Percentiles rank a stretch among this genome's conserved stretches.
These are phyloP conservation scores for Aplocera efformata DNA, from an alignment of 2,888 invertebrate species.

Conservation along the genomic window DNA sequence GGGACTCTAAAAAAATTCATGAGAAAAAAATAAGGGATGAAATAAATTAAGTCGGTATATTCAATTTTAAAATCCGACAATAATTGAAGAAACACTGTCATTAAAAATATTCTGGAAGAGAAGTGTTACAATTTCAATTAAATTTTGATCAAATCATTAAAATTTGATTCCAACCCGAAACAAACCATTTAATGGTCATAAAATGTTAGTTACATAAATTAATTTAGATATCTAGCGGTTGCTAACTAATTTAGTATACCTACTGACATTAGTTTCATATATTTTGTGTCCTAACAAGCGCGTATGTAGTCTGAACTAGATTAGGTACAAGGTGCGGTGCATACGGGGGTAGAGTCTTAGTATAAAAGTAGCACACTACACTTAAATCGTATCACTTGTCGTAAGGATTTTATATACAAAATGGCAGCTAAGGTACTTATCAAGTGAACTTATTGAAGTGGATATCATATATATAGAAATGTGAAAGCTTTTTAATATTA, in stretches of 20 bases:
- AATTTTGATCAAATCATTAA: too few species aligned
- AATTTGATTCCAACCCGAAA: too few species aligned
- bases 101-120: too few species aligned
- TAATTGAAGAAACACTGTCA: too few species aligned
- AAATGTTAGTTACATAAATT: conserved; percentile 17
- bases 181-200: conserved; percentile 1
- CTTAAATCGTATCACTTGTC: conserved; percentile 65
- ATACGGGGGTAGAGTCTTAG: conserved; percentile 62
- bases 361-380: conserved; percentile 66
- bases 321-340: conserved; percentile 35
- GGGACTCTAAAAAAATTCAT: too few species aligned
- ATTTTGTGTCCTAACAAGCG: conserved; percentile 24
- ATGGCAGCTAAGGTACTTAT: conserved; percentile 74
- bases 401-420: conserved; percentile 65
- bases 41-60: too few species aligned
- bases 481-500: neutral
- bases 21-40: too few species aligned
- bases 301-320: conserved; percentile 32
- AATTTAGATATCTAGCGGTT: conserved; percentile 12
- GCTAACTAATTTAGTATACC: conserved; percentile 12
- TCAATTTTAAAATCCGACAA: too few species aligned
- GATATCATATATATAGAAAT: neutral
- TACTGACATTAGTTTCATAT: conserved; percentile 17
- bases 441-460: too few species aligned
- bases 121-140: too few species aligned